These are phyloP conservation scores for Nebria ingens DNA, from an alignment of 1,140 invertebrate genomes.

Conservation along the genomic window DNA sequence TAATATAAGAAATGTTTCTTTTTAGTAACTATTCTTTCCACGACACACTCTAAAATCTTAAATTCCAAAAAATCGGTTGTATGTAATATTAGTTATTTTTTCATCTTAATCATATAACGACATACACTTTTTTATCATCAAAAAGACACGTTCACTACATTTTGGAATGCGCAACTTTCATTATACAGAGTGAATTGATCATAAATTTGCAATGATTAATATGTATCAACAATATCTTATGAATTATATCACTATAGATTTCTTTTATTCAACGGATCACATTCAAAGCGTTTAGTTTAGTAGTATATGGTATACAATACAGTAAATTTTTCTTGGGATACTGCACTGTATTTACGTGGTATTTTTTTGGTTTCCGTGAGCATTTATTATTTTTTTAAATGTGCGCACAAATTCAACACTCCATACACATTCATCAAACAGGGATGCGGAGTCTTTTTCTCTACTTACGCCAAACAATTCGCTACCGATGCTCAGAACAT, in stretches of 20 bases:
- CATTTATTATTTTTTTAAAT: too few relatives aligned
- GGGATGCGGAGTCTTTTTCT: too few relatives aligned
- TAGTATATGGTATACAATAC: conserved; percentile 4
- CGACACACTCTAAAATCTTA: not conserved
- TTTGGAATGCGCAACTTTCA: conserved; percentile 4
- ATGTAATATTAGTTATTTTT: not conserved
- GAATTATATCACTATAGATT: not conserved
- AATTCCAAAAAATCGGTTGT: not conserved
- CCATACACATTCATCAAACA: too few relatives aligned
- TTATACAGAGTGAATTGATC: not conserved
- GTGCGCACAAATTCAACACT: too few relatives aligned
- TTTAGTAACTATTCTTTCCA: not conserved
- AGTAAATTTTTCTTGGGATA: too few relatives aligned
- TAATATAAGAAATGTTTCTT: not conserved
- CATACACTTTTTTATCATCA: not conserved
- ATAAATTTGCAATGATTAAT: conserved; percentile 1
- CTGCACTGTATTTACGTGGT: too few relatives aligned
- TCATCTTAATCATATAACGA: too few relatives aligned
- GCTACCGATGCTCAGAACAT: too few relatives aligned
- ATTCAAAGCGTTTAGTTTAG: conserved; percentile 7
- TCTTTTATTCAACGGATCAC: conserved; percentile 3
- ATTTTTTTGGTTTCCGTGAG: too few relatives aligned
- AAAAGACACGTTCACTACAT: conserved; percentile 7
- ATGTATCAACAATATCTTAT: conserved; percentile 2
- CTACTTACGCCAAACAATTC: too few relatives aligned